A percentile compares a stretch with the other conserved stretches of the same genome.
These are phyloP conservation scores for Pollenia angustigena DNA, from an alignment of 2,888 invertebrate species.

Conservation along the genomic window DNA sequence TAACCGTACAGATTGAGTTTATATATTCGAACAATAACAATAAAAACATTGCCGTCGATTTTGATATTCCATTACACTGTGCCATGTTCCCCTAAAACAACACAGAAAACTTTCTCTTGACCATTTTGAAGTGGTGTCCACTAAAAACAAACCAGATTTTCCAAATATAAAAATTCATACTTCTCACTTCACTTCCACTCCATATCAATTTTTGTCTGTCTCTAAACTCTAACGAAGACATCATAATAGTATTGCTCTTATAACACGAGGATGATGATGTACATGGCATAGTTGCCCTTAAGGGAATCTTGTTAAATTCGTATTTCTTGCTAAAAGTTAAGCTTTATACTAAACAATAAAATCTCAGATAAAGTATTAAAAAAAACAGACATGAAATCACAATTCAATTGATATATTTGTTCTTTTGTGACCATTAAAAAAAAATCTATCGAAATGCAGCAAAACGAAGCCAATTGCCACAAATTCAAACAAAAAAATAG, in stretches of 20 bases:
- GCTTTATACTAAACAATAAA: constrained; percentile 53
- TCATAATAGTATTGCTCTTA: constrained; percentile 22
- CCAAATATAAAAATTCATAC: constrained; percentile 17
- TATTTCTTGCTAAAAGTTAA: constrained; percentile 44
- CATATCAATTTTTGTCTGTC: constrained; percentile 53
- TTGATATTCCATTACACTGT: constrained; percentile 46
- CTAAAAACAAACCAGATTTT: constrained; percentile 46
- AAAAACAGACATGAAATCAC: constrained; percentile 75
- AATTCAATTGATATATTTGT: constrained; percentile 76
- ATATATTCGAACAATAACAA: no score
- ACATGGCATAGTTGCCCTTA: constrained; percentile 62
- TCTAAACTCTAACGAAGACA: constrained; percentile 28
- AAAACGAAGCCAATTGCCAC: constrained; percentile 82
- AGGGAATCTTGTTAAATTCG: constrained; percentile 69
- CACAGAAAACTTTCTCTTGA: constrained; percentile 80
- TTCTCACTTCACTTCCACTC: constrained; percentile 6
- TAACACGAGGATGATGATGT: constrained; percentile 11
- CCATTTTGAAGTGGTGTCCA: constrained; percentile 77
- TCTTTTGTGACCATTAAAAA: constrained; percentile 50
- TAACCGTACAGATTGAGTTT: no score
- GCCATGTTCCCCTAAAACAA: constrained; percentile 42
- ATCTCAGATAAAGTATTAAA: constrained; percentile 66
- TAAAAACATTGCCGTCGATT: background rate
- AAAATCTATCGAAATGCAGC: constrained; percentile 65
- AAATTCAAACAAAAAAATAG: constrained; percentile 1